Evolutionary conservation across 2,888 invertebrate species (phyloP).

Genomic region (Chrysolina oricalcia): DNA sequence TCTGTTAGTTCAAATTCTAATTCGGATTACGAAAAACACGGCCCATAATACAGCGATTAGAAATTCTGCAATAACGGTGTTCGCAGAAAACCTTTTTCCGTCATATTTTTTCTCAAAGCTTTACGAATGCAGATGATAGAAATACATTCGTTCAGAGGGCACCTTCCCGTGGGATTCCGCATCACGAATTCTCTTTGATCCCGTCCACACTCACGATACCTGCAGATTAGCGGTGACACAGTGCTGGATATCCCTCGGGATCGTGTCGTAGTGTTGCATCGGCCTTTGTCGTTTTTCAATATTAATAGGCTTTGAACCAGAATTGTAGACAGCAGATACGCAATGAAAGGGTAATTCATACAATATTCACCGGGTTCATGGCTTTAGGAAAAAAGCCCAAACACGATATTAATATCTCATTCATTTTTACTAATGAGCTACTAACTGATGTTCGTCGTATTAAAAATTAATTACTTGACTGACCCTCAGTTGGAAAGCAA

Average conservation of each 20-base stretch:
- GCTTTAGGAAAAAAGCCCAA: background rate
- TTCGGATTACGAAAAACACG: no score
- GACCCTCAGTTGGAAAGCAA: conserved; percentile 7
- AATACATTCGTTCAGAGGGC: conserved; percentile 56
- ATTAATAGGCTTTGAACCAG: conserved; percentile 17
- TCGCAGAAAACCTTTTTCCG: background rate
- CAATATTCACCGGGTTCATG: background rate
- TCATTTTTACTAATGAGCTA: conserved; percentile 43
- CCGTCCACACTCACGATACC: conserved; percentile 55
- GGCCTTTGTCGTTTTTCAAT: conserved; percentile 19
- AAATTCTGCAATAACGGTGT: no score
- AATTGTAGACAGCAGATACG: conserved; percentile 1
- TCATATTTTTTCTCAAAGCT: conserved; percentile 33
- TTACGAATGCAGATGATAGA: conserved; percentile 58
- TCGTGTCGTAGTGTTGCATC: conserved; percentile 22
- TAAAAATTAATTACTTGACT: conserved; percentile 47
- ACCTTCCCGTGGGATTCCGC: conserved; percentile 52
- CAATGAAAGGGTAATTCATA: conserved; percentile 16
- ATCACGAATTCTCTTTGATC: conserved; percentile 61
- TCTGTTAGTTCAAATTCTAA: no score
- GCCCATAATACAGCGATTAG: no score
- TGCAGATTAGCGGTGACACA: conserved; percentile 62
- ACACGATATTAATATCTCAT: conserved; percentile 43
- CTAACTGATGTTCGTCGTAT: conserved; percentile 49
- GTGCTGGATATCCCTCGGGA: conserved; percentile 53